Base-by-base conservation (phyloP, 2,113 vertebrate genomes). In the Rhombomys opimus region DNA sequence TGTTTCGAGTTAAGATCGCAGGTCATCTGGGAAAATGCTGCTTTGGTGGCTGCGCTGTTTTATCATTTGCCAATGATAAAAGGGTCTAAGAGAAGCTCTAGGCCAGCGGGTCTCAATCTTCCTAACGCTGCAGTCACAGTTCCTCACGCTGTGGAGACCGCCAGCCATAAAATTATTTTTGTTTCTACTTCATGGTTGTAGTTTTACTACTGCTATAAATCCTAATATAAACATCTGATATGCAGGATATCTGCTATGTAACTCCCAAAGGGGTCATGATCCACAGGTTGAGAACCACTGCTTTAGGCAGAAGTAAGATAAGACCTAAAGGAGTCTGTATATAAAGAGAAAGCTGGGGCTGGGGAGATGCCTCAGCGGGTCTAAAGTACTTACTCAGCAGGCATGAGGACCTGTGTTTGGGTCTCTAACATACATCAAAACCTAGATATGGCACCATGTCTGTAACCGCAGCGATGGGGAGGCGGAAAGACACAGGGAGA, bases 1-100 rank as follows among this genome's bases (percentile, higher is more conserved):
- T 96, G 61, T 73, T 75, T 93, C 87, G 87, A 92, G 30, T 86
- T 96, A 76, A 85, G 65, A 92, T 80, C 87, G n/a, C 11, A 30
- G 86, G 67, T 82, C 41, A 11, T 87, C 90, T 88, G 23, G 59
- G 17, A 86, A 15, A 52, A 89, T 82, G 82, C 80, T 87, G n/a
- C 68, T 90, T 91, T 61, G 93, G 73, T 78, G 54, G 63, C 9
- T 76, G 90, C 46, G 61, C 30, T 76, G 30, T 85, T 87, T 14
- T 70, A 70, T 38, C 46, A 76, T 93, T n/a, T n/a, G n/a, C n/a
- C n/a, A n/a, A n/a, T n/a, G n/a, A n/a, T n/a, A n/a, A 65, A 93
- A 73, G 54, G 30, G 18, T 77, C 35, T 77, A 22, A 73, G 32
- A 85, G 59, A 7, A 91, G 46, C n/a, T 23, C 38, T 96, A 57